A percentile compares a stretch with the other conserved stretches of the same genome.
phyloP scores from a whole-genome alignment of 1,140 invertebrate genomes.

The Brachionus koreanus region DNA sequence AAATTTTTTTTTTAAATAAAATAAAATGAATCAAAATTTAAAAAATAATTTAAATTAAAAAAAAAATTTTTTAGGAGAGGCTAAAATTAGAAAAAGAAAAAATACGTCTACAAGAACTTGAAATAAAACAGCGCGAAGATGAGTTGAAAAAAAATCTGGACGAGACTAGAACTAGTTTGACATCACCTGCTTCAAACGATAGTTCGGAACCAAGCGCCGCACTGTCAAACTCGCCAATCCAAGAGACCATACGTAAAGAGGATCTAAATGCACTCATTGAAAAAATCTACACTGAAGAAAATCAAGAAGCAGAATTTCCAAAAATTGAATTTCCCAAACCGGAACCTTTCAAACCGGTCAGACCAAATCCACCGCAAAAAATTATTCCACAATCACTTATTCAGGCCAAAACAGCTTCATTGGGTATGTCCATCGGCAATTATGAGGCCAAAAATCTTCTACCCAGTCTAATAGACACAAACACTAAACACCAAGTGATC shows the following conservation, averaged over 20 bases:
- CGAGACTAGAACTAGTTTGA: not conserved
- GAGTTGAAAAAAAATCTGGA: conserved; percentile 29
- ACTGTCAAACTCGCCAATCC: not conserved
- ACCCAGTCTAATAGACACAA: conserved; percentile 32
- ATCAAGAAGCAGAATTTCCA: conserved; percentile 4
- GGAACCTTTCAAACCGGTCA: not conserved
- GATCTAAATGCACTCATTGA: conserved; percentile 35
- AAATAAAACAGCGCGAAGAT: conserved; percentile 36
- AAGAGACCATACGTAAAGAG: conserved; percentile 3
- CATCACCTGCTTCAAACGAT: not conserved
- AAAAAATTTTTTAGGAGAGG: conserved; percentile 2
- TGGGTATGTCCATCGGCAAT: not conserved
- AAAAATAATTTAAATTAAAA: not conserved
- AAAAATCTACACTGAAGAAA: conserved; percentile 37
- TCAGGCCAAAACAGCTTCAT: not conserved
- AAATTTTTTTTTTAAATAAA: too few species aligned
- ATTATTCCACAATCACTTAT: not conserved
- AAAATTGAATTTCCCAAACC: not conserved
- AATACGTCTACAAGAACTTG: conserved; percentile 33
- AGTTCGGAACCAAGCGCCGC: not conserved
- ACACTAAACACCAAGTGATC: conserved; percentile 17
- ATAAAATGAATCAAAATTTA: not conserved
- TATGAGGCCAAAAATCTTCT: not conserved
- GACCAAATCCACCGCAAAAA: not conserved
- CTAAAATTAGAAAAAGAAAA: conserved; percentile 44